These are phyloP conservation scores for Tragelaphus oryx DNA, from an alignment of 2,797 vertebrate genomes.

Conservation along the genomic window DNA sequence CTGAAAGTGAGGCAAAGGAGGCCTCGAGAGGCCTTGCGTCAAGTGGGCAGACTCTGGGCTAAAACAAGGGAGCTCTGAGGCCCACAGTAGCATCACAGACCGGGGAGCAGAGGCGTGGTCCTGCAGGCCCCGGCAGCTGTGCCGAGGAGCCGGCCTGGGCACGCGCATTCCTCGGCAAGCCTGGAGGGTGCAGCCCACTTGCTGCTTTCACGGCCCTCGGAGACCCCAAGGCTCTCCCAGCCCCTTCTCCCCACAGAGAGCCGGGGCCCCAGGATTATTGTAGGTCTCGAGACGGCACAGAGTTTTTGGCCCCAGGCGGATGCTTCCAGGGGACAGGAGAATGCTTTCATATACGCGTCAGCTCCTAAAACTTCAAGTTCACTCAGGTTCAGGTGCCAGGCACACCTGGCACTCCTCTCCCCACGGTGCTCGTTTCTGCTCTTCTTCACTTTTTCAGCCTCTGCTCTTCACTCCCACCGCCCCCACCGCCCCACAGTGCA, in stretches of 20 bases:
- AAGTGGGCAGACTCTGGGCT: not conserved
- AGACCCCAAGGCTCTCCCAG: not conserved
- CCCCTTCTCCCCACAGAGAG: not conserved
- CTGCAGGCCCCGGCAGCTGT: not conserved
- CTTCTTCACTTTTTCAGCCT: accelerated
- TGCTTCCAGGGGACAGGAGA: not conserved
- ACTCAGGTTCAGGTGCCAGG: not conserved
- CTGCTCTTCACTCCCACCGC: accelerated
- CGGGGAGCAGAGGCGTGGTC: too few relatives aligned
- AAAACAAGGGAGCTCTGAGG: too few relatives aligned
- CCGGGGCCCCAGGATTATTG: not conserved
- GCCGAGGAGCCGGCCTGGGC: not conserved
- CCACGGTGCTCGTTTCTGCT: accelerated
- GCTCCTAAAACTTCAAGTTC: accelerated
- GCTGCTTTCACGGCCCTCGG: not conserved
- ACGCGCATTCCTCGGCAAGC: not conserved
- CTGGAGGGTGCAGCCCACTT: not conserved
- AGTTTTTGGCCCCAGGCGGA: not conserved
- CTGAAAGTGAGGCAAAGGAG: not conserved
- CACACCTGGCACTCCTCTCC: not conserved
- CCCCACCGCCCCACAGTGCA: not conserved
- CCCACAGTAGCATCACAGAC: not conserved
- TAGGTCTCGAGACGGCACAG: not conserved
- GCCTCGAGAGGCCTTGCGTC: not conserved
- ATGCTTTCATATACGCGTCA: accelerated